phyloP scores from a whole-genome alignment of 2,113 vertebrate genomes.

The Acanthisitta chloris region DNA sequence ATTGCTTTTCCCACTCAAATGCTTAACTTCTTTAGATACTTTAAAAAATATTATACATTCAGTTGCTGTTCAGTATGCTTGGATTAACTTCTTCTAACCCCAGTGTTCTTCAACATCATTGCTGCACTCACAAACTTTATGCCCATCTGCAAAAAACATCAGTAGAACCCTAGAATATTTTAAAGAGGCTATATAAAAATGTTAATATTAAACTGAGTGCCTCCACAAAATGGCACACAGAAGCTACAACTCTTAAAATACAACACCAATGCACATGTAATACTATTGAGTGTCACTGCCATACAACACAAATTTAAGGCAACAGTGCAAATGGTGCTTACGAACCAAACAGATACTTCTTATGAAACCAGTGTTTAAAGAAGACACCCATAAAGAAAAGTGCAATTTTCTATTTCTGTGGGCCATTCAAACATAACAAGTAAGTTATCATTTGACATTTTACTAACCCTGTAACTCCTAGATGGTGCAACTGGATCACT shows the following conservation, averaged over 20 bases:
- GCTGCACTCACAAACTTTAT: background rate
- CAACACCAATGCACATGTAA: background rate
- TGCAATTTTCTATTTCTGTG: background rate
- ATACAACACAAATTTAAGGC: background rate
- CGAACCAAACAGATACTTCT: conserved; percentile 89
- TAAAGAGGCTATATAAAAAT: background rate
- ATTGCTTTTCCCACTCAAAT: background rate
- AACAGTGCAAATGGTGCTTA: conserved; percentile 62
- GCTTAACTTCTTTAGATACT: background rate
- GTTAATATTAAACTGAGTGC: background rate
- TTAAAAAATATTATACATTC: background rate
- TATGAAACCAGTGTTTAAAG: conserved; percentile 75
- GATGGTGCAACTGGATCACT: conserved; percentile 70
- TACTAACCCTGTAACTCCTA: conserved; percentile 80
- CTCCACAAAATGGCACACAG: background rate
- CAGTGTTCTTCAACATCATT: background rate
- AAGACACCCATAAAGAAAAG: conserved; percentile 69
- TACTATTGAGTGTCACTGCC: background rate
- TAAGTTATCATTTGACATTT: background rate
- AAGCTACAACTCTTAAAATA: background rate
- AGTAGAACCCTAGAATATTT: background rate
- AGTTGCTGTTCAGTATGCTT: background rate
- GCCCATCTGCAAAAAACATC: background rate
- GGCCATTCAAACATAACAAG: background rate
- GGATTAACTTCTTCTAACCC: background rate